Base-by-base conservation (phyloP, 1,140 invertebrate genomes). In the Diprion similis region DNA sequence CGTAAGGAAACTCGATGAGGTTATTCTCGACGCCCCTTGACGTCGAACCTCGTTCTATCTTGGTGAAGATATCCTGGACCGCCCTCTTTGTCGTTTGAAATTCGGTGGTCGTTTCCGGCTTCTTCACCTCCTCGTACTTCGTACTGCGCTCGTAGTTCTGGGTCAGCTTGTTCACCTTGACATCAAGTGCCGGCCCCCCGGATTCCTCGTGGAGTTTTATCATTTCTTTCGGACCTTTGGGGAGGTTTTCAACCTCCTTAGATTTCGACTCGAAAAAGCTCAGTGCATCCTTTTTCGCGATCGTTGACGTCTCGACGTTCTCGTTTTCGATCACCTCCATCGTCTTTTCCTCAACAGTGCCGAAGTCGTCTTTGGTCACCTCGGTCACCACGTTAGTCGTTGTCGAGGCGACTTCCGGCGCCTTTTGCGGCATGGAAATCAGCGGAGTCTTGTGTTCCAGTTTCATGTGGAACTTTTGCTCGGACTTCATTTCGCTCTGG, bases 241-340 rank as follows among this genome's bases (percentile, higher is more conserved):
- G 73, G 0, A 72, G 24, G 1, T 73, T 74, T 11, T 87, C 84
- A 37, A 81, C 83, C 46, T 89, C 88, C 75, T 87, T 89, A 0
- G 87, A 90, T 79, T 89, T 91, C 48, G 87, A 86, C 78, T 91
- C 91, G 75, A 92, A 92, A 77, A 91, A 92, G 69, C 89, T 90
- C 9, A 91, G 82, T 2, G 91, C 89, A 76, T 87, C 87, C 75
- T 89, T 88, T 68, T 84, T 89, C 0, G 87, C 84, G 19, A 90
- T 87, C 0, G 86, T 86, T 1, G 83, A 84, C 4, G 86, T 87
- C 71, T 90, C 89, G 15, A 90, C 75, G 46, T 87, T 86, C 71
- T 88, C 86, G 71, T 88, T 88, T 46, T 84, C 82, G 8, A 78
- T 76, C 4, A 73, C 76, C 48, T 84, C 82, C 8, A 77, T 76